Conservation (phyloP, 2,888 invertebrate species). For the Acanthococcus lagerstroemiae region DNA sequence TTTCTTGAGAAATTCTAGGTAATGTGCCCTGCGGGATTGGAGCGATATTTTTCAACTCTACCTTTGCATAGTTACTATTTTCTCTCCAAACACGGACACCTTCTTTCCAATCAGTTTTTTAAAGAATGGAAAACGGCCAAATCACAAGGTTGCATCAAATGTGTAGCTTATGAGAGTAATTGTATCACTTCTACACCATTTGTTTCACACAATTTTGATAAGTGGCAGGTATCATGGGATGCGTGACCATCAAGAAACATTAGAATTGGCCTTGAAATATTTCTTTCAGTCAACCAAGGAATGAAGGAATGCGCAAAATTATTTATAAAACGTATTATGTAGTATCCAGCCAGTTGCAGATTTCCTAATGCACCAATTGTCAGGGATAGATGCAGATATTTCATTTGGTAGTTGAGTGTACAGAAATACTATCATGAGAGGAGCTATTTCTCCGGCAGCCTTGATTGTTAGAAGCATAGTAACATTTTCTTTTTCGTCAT, state of each 20-base stretch:
- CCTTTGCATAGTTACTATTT: background rate
- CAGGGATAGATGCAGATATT: constrained; percentile 34
- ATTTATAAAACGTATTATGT: constrained; percentile 34
- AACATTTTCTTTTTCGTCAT: background rate
- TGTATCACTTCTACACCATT: constrained; percentile 35
- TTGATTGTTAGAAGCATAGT: constrained; percentile 25
- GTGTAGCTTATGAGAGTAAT: constrained; percentile 36
- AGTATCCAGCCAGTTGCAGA: constrained; percentile 36
- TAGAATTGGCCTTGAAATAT: constrained; percentile 37
- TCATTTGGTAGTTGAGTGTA: constrained; percentile 34
- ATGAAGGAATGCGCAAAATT: constrained; percentile 34
- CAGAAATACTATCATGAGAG: constrained; percentile 33
- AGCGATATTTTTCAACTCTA: background rate
- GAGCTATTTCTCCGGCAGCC: constrained; percentile 37
- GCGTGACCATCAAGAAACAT: constrained; percentile 42
- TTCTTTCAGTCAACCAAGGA: constrained; percentile 34
- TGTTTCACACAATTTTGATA: constrained; percentile 33
- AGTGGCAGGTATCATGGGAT: constrained; percentile 38
- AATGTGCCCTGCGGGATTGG: background rate
- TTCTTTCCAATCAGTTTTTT: constrained; percentile 34
- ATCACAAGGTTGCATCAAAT: constrained; percentile 36
- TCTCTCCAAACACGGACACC: constrained; percentile 32
- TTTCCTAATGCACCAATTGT: constrained; percentile 34
- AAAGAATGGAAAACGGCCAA: constrained; percentile 35
- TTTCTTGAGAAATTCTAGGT: background rate